Evolutionary conservation across 2,888 invertebrate genomes (phyloP).

Genomic region (Aleiodes alternator): DNA sequence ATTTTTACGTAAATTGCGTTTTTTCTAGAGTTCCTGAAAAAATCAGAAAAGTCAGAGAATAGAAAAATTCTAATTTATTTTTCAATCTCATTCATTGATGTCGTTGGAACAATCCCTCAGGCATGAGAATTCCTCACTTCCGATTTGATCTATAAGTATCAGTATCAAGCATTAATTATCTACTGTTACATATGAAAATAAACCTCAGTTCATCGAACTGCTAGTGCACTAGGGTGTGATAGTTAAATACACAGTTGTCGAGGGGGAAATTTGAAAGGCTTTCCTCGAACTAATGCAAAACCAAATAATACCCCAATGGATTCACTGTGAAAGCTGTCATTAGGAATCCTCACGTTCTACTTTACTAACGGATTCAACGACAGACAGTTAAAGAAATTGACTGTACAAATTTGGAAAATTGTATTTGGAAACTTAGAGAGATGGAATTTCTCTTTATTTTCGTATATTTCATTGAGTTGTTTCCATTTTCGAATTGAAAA

Average conservation of each 20-base stretch:
- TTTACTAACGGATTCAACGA: constrained; percentile 1
- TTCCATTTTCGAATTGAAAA: too few species aligned
- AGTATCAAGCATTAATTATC: constrained; percentile 5
- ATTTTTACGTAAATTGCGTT: neutral
- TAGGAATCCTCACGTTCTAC: constrained; percentile 32
- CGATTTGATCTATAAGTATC: neutral
- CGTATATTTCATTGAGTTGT: neutral
- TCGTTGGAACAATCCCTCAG: too few species aligned
- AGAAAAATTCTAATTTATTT: too few species aligned
- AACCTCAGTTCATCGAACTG: too few species aligned
- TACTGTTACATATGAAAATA: neutral
- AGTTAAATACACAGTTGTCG: too few species aligned
- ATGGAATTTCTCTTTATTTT: neutral
- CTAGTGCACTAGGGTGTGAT: too few species aligned
- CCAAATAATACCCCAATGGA: constrained; percentile 17
- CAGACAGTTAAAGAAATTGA: neutral
- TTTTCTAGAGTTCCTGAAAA: too few species aligned
- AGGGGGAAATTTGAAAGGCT: neutral
- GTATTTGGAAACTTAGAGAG: too few species aligned
- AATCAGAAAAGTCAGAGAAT: too few species aligned
- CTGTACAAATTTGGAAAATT: neutral
- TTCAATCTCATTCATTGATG: too few species aligned
- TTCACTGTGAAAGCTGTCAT: constrained; percentile 11
- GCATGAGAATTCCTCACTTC: neutral
- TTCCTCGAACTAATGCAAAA: constrained; percentile 5